Evolutionary conservation across 2,888 invertebrate species (phyloP), one percentile per base, ranked within the genome.

Genomic region (Chirona hameri): DNA sequence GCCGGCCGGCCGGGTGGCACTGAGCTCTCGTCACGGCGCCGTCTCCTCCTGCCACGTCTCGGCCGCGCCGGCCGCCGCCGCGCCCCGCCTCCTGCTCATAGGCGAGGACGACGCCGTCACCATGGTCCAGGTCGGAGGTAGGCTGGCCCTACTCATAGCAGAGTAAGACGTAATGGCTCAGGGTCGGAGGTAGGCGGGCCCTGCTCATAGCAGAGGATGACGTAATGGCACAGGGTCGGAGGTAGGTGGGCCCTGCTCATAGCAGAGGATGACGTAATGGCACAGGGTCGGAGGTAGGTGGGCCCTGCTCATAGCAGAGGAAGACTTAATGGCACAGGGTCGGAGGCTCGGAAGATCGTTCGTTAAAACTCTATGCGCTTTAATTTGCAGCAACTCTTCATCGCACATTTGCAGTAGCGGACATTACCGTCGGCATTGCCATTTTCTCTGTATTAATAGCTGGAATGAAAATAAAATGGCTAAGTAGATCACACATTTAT

Each of bases 21-120:
- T 76, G 10, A 24, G 39, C 24, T 5, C 24, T 7, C 39, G 76
- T 24, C 76, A 76, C 76, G 76, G 39, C 21, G 10, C 46, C 12
- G 76, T 46, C 24, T 21, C 39, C 46, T 39, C 24, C 39, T 76
- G 76, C 4, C 76, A 76, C 76, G 39, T 76, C 39, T 10, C 46
- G 46, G 46, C 46, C 9, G 76, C 76, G 39, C 46, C 76, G 18
- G 72, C 29, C 29, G 15, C 15, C 18, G 39, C 24, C 31, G 27
- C 76, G 27, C 21, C 39, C 21, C 76, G 24, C 46, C 24, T 39
- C 24, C 76, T 76, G 10, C 76, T 76, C 39, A 24, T 76, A 9
- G 76, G 76, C 21, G 21, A 24, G 21, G 76, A 76, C 46, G 76
- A 76, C 24, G 76, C 76, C 39, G 39, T 76, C 39, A 76, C 76